Conservation (phyloP, 2,888 invertebrate genomes). For the Xanthorhoe designata region DNA sequence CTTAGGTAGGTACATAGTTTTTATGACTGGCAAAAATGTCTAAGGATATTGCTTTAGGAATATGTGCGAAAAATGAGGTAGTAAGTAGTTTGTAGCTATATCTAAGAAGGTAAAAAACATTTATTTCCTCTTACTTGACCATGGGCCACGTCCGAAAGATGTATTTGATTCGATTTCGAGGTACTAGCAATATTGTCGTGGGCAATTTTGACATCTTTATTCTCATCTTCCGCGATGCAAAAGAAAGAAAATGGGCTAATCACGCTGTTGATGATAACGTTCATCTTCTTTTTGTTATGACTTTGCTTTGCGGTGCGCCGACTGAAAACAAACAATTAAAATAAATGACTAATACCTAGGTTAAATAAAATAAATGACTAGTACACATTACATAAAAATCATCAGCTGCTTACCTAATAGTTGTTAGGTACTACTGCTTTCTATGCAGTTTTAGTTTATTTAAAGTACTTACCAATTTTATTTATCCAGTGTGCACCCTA, state of each 20-base stretch:
- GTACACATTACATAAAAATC: too few species aligned
- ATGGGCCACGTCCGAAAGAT: slow-evolving; percentile 46
- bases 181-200: slow-evolving; percentile 5
- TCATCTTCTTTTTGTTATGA: slow-evolving; percentile 13
- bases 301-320: too few species aligned
- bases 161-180: slow-evolving; percentile 16
- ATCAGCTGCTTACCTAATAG: too few species aligned
- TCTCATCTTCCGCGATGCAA: slow-evolving; percentile 49
- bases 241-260: slow-evolving; percentile 64
- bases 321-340: too few species aligned
- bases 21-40: too few species aligned
- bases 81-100: neutral
- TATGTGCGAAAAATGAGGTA: too few species aligned
- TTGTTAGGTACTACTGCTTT: too few species aligned
- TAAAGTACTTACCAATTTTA: too few species aligned
- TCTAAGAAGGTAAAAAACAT: neutral
- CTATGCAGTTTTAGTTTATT: too few species aligned
- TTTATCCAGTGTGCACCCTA: too few species aligned
- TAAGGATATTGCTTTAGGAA: too few species aligned
- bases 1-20: neutral
- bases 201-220: neutral
- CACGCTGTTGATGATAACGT: slow-evolving; percentile 53
- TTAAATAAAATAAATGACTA: neutral
- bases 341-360: neutral
- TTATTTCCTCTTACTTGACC: slow-evolving; percentile 58